Conservation (phyloP, 2,888 invertebrate genomes). For the Erebia ligea region DNA sequence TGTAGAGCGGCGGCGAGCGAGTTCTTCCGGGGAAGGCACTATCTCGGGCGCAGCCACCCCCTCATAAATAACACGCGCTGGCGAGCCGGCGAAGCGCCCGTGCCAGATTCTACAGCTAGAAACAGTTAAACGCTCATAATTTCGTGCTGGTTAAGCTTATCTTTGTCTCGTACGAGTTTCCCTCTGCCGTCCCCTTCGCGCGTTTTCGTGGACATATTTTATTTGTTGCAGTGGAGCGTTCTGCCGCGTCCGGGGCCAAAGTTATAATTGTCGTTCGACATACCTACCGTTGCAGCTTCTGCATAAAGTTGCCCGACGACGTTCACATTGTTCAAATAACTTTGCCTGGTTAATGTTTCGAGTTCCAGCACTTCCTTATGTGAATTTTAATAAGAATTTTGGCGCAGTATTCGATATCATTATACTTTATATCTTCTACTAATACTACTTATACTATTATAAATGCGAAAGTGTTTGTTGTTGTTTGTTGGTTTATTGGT, state of each 20-base stretch:
- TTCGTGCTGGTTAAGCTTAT: constrained; percentile 83
- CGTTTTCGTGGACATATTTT: constrained; percentile 79
- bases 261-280: constrained; percentile 82
- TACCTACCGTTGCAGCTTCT: constrained; percentile 79
- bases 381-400: constrained; percentile 44
- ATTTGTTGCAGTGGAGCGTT: constrained; percentile 76
- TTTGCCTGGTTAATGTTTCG: constrained; percentile 73
- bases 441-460: no score
- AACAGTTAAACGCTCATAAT: constrained; percentile 84
- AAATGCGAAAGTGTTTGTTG: no score
- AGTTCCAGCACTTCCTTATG: constrained; percentile 48
- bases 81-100: constrained; percentile 83
- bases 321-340: constrained; percentile 77
- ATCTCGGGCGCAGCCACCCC: constrained; percentile 79
- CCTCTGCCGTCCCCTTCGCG: constrained; percentile 72
- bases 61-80: constrained; percentile 82
- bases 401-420: constrained; percentile 24
- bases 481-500: no score
- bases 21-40: constrained; percentile 80
- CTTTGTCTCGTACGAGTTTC: constrained; percentile 81
- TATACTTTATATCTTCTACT: no score
- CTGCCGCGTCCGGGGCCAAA: constrained; percentile 76
- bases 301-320: constrained; percentile 72
- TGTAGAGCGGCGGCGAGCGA: constrained; percentile 50
- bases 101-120: constrained; percentile 83